These are phyloP conservation scores for Thermophis baileyi DNA, from an alignment of 2,113 vertebrate species.

Conservation along the genomic window DNA sequence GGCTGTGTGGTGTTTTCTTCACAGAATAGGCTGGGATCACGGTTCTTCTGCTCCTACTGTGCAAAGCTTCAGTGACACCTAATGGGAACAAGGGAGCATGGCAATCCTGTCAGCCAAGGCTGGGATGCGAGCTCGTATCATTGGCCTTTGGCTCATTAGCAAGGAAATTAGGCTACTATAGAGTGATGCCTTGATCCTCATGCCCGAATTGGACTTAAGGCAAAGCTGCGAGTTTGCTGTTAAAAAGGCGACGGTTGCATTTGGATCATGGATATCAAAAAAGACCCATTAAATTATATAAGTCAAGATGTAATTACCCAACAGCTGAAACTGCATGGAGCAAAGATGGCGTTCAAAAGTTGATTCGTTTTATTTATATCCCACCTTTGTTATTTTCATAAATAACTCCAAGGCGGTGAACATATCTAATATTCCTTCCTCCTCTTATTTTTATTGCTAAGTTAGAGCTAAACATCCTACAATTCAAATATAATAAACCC, in stretches of 20 bases:
- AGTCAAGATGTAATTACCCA: neutral
- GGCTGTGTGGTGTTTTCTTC: neutral
- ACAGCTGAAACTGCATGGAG: neutral
- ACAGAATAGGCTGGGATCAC: neutral
- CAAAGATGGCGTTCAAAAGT: neutral
- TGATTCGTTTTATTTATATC: neutral
- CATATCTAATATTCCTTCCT: no score
- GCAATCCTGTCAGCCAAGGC: neutral
- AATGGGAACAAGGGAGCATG: constrained; percentile 44
- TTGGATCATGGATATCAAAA: constrained; percentile 11
- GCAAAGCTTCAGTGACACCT: constrained; percentile 57
- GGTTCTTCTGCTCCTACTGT: neutral
- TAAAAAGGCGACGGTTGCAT: neutral
- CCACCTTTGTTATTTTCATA: no score
- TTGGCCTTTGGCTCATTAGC: neutral
- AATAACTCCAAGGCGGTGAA: neutral
- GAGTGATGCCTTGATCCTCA: neutral
- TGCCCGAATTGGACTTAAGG: neutral
- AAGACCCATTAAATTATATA: neutral
- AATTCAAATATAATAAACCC: constrained; percentile 1
- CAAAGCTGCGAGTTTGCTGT: constrained; percentile 16
- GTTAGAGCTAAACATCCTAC: neutral
- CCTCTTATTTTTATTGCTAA: neutral
- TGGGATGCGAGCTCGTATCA: neutral
- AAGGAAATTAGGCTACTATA: neutral